Base-by-base conservation (phyloP, 2,888 invertebrate genomes). In the Platycheirus rosarum region DNA sequence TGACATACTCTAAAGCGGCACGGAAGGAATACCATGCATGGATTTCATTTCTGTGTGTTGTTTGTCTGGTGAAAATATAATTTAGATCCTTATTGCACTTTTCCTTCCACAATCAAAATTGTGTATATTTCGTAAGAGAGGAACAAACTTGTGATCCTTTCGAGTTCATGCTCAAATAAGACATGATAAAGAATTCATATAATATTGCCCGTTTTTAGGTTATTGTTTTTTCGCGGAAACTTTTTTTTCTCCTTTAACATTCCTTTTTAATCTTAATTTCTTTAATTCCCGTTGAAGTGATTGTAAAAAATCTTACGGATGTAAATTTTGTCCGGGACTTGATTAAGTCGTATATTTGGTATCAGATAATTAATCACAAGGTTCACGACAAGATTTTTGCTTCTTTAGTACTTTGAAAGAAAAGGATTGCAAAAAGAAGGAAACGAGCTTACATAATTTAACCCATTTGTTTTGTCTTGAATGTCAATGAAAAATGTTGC, bases 81-180 rank as follows among this genome's bases (percentile, higher is more conserved):
- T 78, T 78, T 78, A 73, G 71, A 66, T 73, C 71, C 71, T 78
- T 78, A 78, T 78, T 78, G 77, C 77, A 78, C 77, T 78, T 78
- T 66, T 66, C 71, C 66, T 53, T 71, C 71, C 51, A 62, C 66
- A 62, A 73, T 66, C 37, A 62, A 57, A 70, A 37, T 37, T 55
- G 55, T 76, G 53, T 63, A 13, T 40, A 20, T 49, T 44, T 5
- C 35, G 57, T 62, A 14, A 76, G 40, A 46, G 7, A 49, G 26
- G 14, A 18, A 29, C 13, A 16, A 26, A 23, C 57, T 62, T 63
- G 49, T 70, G 57, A 70, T 78, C 66, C 71, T 73, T 49, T 78
- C 68, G 29, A 62, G 44, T 32, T 29, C 51, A 20, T 0, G 55
- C n/a, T 9, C 55, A 32, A 23, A 9, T 48, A 9, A 23, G 42